Evolutionary conservation across 1,140 invertebrate genomes (phyloP), one percentile per base, ranked within the genome.

Genomic region (Anoplolepis gracilipes): DNA sequence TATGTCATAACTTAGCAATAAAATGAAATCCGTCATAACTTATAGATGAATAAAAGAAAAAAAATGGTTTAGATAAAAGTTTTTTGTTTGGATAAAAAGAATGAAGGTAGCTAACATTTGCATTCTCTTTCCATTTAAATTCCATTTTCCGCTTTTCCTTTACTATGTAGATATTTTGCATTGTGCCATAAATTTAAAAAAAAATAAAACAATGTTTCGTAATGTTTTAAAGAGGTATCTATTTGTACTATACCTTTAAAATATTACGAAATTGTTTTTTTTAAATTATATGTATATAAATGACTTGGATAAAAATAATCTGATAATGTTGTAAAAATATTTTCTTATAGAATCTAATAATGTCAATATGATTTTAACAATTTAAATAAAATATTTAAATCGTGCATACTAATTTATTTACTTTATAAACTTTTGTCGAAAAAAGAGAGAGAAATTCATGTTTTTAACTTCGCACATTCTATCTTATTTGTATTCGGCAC

Each of bases 101-200:
- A 72, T 72, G 67, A 73, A 82, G 36, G 67, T 59, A 72, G 36
- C 53, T 62, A 73, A 46, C 55, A 82, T 82, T 82, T 82, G 78
- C 78, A 82, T 82, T 82, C 78, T 72, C 78, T 82, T 82, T 22
- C 78, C 67, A 82, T 82, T 82, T 73, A 82, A 82, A 73, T 82
- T 73, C 78, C 78, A 73, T 82, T 82, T 73, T 82, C 78, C 25
- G 25, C 13, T 55, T 53, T 59, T 39, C 11, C 33, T 33, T 6
- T 3, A n/a, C 25, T 36, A 39, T 28, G 46, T 79, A 59, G 67
- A 81, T 82, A 36, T 59, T 82, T 82, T 61, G 67, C 53, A 73
- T 42, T 10, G 78, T 6, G 13, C 53, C 67, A 82, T 82, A 82
- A 82, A 82, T 82, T 82, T 59, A 19, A 82, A 82, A 72, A 73